These are phyloP conservation scores for Siderastrea radians DNA, from an alignment of 92 coral and sea anemone genomes.

Conservation along the genomic window DNA sequence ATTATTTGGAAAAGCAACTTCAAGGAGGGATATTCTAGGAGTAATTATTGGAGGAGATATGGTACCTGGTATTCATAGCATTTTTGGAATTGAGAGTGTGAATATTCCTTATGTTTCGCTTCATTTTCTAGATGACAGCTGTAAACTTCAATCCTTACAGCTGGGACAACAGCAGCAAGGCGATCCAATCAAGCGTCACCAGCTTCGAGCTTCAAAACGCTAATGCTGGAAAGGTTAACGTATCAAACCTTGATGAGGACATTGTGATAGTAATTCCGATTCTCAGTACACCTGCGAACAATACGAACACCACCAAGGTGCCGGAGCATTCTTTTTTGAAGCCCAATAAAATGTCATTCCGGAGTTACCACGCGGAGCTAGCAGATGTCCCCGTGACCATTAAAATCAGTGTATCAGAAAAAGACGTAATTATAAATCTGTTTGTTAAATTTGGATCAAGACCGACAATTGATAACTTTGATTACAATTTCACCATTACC, in stretches of 20 bases:
- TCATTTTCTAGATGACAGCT: slow-evolving; percentile 16
- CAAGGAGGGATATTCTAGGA: no score
- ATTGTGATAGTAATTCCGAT: slow-evolving; percentile 27
- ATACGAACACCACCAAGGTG: neutral
- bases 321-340: slow-evolving; percentile 31
- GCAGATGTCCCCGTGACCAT: slow-evolving; percentile 30
- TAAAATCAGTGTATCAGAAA: neutral
- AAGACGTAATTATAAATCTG: neutral
- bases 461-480: slow-evolving; percentile 19
- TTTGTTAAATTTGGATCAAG: slow-evolving; percentile 32
- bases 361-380: slow-evolving; percentile 12
- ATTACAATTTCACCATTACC: slow-evolving; percentile 14
- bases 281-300: neutral
- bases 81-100: neutral
- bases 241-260: slow-evolving; percentile 11
- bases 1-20: no score
- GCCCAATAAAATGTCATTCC: slow-evolving; percentile 25
- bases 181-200: slow-evolving; percentile 35
- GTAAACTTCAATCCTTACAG: slow-evolving; percentile 28
- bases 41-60: no score
- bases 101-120: neutral
- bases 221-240: neutral
- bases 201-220: slow-evolving; percentile 25
- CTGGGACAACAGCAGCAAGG: slow-evolving; percentile 45
- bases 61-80: no score